Evolutionary conservation across 2,888 invertebrate species (phyloP).

Genomic region (Plusia festucae): DNA sequence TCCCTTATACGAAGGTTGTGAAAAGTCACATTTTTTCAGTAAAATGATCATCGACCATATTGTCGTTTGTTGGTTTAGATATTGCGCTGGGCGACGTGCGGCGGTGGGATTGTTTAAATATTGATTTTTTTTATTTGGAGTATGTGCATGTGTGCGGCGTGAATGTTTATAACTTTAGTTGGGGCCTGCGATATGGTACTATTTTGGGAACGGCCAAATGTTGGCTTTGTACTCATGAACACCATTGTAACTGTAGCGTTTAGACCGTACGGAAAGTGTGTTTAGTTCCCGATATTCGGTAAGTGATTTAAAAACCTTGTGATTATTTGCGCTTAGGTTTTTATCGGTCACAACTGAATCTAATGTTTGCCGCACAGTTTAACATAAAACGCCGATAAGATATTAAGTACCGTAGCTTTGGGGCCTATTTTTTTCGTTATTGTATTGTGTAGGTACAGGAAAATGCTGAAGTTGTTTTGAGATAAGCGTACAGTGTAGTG

Average conservation of each 20-base stretch:
- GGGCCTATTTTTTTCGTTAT: conserved; percentile 56
- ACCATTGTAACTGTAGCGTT: conserved; percentile 63
- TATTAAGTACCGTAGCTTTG: conserved; percentile 54
- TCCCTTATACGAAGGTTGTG: conserved; percentile 77
- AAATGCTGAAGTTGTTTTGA: conserved; percentile 39
- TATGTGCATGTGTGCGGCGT: conserved; percentile 72
- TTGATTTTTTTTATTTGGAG: conserved; percentile 78
- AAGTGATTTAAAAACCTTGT: conserved; percentile 53
- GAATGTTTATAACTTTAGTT: conserved; percentile 87
- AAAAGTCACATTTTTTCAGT: conserved; percentile 85
- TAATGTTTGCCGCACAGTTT: conserved; percentile 66
- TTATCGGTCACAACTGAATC: conserved; percentile 76
- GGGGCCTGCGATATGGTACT: conserved; percentile 82
- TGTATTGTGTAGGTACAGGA: conserved; percentile 42
- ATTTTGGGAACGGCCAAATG: conserved; percentile 87
- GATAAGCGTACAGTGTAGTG: conserved; percentile 29
- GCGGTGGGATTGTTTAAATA: conserved; percentile 74
- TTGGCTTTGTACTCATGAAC: conserved; percentile 79
- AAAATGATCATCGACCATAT: conserved; percentile 78
- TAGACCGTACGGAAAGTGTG: conserved; percentile 48
- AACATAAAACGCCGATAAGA: conserved; percentile 61
- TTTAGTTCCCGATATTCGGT: conserved; percentile 45
- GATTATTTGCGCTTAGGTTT: conserved; percentile 55
- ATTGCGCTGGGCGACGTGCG: conserved; percentile 44
- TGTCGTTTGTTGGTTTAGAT: conserved; percentile 50